Evolutionary conservation across 2,113 vertebrate genomes (phyloP).

Genomic region (Cyanocitta stelleri): DNA sequence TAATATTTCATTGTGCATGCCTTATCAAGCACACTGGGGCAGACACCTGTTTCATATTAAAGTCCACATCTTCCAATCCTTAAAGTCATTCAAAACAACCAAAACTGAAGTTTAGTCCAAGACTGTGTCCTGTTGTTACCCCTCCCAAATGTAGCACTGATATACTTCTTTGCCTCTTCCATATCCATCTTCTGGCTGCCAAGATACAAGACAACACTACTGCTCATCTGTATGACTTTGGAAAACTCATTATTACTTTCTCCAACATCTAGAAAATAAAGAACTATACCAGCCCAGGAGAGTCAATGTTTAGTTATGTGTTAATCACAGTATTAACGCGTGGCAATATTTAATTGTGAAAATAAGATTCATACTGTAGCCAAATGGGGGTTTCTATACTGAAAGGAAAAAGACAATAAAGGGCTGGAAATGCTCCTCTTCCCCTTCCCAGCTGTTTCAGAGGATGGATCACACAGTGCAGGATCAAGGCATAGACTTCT

Average conservation of each 20-base stretch:
- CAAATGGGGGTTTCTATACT: not conserved
- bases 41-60: not conserved
- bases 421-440: not conserved
- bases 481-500: not conserved
- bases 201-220: not conserved
- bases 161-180: not conserved
- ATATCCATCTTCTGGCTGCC: not conserved
- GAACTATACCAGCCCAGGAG: not conserved
- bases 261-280: not conserved
- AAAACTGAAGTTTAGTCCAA: not conserved
- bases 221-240: not conserved
- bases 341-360: not conserved
- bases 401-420: not conserved
- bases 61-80: not conserved
- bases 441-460: not conserved
- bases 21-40: not conserved
- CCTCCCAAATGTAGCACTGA: not conserved
- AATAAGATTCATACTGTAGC: not conserved
- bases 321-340: not conserved
- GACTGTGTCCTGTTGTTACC: not conserved
- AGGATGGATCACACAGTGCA: not conserved
- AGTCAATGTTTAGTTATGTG: not conserved
- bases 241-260: not conserved
- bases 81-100: not conserved
- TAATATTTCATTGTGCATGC: not conserved